Evolutionary conservation across 2,113 vertebrate genomes (phyloP).

Genomic region (Zingel zingel): DNA sequence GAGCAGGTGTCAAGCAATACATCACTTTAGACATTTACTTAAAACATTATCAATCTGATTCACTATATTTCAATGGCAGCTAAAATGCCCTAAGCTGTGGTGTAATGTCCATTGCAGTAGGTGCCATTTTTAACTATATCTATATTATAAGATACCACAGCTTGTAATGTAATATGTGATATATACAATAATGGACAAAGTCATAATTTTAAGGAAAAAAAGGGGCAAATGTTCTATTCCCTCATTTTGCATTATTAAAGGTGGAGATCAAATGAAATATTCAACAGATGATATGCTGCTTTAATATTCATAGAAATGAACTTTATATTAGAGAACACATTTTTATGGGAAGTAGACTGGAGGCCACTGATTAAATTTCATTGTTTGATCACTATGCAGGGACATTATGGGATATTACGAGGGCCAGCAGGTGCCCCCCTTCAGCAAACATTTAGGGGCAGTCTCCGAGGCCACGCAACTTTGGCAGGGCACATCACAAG

Average conservation of each 20-base stretch:
- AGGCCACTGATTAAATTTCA: constrained; percentile 85
- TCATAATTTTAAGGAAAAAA: constrained; percentile 69
- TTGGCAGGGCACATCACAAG: constrained; percentile 36
- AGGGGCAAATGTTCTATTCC: constrained; percentile 73
- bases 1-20: constrained; percentile 45
- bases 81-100: constrained; percentile 38
- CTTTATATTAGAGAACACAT: constrained; percentile 86
- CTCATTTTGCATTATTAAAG: constrained; percentile 86
- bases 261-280: constrained; percentile 85
- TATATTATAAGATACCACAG: constrained; percentile 32
- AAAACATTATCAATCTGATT: constrained; percentile 43
- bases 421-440: constrained; percentile 52
- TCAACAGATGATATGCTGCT: constrained; percentile 83
- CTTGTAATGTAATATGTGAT: constrained; percentile 68
- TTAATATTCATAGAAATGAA: constrained; percentile 88
- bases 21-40: constrained; percentile 51
- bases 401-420: constrained; percentile 75
- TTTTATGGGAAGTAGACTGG: constrained; percentile 82
- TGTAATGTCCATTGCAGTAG: constrained; percentile 18
- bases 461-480: constrained; percentile 44
- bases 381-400: constrained; percentile 84
- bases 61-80: constrained; percentile 26
- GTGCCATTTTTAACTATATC: constrained; percentile 48
- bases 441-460: constrained; percentile 75
- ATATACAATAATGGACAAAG: constrained; percentile 66